These are phyloP conservation scores for Camponotus floridanus DNA, from an alignment of 1,140 invertebrate species.

Conservation along the genomic window DNA sequence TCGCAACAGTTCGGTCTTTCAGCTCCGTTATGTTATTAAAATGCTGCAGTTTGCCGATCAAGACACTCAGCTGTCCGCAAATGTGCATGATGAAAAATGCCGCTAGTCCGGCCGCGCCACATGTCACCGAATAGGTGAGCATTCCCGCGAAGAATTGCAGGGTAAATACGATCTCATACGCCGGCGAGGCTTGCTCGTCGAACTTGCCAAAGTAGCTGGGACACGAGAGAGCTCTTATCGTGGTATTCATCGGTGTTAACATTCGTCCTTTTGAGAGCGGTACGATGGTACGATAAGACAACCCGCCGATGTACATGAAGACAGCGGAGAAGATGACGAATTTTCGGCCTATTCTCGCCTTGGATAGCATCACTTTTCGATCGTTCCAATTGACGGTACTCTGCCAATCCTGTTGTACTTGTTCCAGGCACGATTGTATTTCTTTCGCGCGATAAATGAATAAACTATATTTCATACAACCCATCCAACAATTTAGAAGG, in stretches of 20 bases:
- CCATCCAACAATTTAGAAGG: slow-evolving; percentile 40
- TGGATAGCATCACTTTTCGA: slow-evolving; percentile 58
- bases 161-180: slow-evolving; percentile 71
- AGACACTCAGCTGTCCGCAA: slow-evolving; percentile 64
- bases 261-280: slow-evolving; percentile 65
- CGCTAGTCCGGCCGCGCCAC: slow-evolving; percentile 58
- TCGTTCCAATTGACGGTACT: not conserved
- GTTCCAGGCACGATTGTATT: slow-evolving; percentile 44
- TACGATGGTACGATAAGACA: slow-evolving; percentile 66
- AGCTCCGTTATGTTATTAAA: not conserved
- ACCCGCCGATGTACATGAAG: slow-evolving; percentile 70
- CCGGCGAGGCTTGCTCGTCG: slow-evolving; percentile 52
- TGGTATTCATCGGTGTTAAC: slow-evolving; percentile 57
- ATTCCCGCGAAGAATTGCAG: slow-evolving; percentile 65
- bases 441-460: slow-evolving; percentile 25
- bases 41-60: slow-evolving; percentile 54
- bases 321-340: slow-evolving; percentile 45
- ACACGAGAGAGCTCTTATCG: slow-evolving; percentile 61
- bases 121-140: slow-evolving; percentile 49
- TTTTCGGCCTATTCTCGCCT: slow-evolving; percentile 53
- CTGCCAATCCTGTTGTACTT: slow-evolving; percentile 62
- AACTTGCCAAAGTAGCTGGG: slow-evolving; percentile 64
- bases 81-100: slow-evolving; percentile 65
- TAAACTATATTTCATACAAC: slow-evolving; percentile 54
- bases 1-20: not conserved